phyloP scores from a whole-genome alignment of 1,140 invertebrate species.

The Cardiocondyla obscurior region DNA sequence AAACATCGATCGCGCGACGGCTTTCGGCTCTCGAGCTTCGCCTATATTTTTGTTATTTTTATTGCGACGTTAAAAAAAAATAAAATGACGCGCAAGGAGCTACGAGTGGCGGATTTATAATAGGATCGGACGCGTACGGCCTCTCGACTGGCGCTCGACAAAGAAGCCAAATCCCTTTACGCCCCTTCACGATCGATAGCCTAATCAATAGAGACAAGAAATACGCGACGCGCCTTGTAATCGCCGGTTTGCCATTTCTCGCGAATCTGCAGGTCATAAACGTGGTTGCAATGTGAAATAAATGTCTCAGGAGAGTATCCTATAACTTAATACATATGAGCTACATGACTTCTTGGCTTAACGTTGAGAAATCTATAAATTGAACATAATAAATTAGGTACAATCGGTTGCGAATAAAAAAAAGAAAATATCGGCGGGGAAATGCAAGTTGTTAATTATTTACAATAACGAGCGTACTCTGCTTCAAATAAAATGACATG shows the following conservation, averaged over 20 bases:
- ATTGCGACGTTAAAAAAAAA: not conserved
- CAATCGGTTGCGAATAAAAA: not conserved
- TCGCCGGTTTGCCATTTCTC: not conserved
- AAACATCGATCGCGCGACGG: constrained; percentile 14
- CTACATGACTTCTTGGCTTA: not conserved
- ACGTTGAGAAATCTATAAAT: not conserved
- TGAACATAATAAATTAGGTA: not conserved
- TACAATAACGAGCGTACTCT: constrained; percentile 61
- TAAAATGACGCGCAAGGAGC: constrained; percentile 47
- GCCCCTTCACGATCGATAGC: constrained; percentile 42
- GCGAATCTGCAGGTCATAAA: not conserved
- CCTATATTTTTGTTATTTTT: constrained; percentile 1
- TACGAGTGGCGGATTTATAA: constrained; percentile 71
- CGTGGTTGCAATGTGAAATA: not conserved
- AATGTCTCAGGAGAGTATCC: not conserved
- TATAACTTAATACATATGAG: not conserved
- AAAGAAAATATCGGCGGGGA: not conserved
- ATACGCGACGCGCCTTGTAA: not conserved
- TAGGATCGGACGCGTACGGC: constrained; percentile 73
- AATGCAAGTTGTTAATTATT: constrained; percentile 50
- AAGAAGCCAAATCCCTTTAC: constrained; percentile 68
- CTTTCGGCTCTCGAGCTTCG: not conserved
- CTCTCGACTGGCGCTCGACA: constrained; percentile 59
- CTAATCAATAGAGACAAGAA: constrained; percentile 71
- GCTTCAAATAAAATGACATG: constrained; percentile 61